Evolutionary conservation across 2,113 vertebrate genomes (phyloP), one percentile per base, ranked within the genome.

Genomic region (Pelusios castaneus): DNA sequence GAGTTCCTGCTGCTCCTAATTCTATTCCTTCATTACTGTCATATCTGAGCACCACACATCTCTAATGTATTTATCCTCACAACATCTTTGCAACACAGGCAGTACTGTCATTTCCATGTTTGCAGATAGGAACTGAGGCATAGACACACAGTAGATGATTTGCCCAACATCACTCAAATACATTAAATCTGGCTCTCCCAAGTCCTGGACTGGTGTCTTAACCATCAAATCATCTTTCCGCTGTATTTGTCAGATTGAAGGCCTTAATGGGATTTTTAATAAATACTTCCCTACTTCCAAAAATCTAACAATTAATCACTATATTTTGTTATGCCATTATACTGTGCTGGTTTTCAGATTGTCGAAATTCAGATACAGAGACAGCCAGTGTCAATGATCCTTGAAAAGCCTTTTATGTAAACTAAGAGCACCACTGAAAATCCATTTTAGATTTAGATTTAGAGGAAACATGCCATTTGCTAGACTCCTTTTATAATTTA

Each of bases 401-500:
- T 29, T 79, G 79, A 82, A 96, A 96, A 96, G 93, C 91, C 85
- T 43, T 94, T 96, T 38, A 89, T 63, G 6, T 84, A 90, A n/a
- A 94, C 92, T 94, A 0, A 7, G 70, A 89, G 87, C 87, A 81
- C 63, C 73, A 56, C 77, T 89, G 89, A 96, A 95, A 95, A 87
- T 90, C 88, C 90, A 80, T 82, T 95, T 84, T 29, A 43, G 89
- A 85, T 95, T 92, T 94, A 79, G 94, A 73, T 82, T 56, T 1
- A 1, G 91, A 89, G 90, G 73, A 95, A 95, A 94, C 87, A 45
- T 80, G 56, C 49, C 47, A 82, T 82, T 95, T 92, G 55, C 52
- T 94, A 89, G 63, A 19, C 89, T 81, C 80, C 63, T 85, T 89
- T 93, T 90, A 90, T 93, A 92, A 96, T 95, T 94, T 89, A 96